Conservation (phyloP, 1,140 invertebrate genomes). For the Zophobas morio region DNA sequence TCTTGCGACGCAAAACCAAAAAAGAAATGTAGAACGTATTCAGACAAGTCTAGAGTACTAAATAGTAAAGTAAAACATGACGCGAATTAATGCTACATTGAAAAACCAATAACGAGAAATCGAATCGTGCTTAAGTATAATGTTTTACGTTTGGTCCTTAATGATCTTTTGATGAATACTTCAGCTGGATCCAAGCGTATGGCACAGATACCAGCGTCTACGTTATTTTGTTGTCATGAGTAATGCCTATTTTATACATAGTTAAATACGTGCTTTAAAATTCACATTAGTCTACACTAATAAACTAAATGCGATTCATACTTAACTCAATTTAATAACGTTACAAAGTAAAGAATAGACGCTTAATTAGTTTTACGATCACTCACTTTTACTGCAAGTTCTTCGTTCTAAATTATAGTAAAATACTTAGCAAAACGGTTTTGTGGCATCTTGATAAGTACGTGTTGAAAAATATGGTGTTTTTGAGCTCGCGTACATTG, state of each 20-base stretch:
- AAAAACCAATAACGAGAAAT: conserved; percentile 15
- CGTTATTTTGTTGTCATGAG: too few relatives aligned
- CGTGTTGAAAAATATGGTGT: too few relatives aligned
- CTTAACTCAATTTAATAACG: background rate
- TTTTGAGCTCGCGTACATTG: too few relatives aligned
- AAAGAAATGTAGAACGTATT: background rate
- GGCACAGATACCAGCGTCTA: background rate
- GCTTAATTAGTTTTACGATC: background rate
- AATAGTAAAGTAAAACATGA: background rate
- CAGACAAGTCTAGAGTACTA: too few relatives aligned
- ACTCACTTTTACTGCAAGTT: too few relatives aligned
- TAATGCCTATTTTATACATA: too few relatives aligned
- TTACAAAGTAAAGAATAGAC: background rate
- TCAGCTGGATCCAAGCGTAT: background rate
- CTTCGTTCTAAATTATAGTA: too few relatives aligned
- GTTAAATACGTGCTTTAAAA: background rate
- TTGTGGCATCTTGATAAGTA: too few relatives aligned
- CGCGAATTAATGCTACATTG: background rate
- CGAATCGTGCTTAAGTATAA: background rate
- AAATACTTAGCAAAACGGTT: too few relatives aligned
- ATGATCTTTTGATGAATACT: conserved; percentile 3
- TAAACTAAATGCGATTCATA: background rate
- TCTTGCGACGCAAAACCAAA: too few relatives aligned
- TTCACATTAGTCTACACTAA: background rate
- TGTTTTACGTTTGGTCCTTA: background rate